A percentile compares a stretch with the other conserved stretches of the same genome.
These are phyloP conservation scores for Scaptomyza montana DNA, from an alignment of 1,140 invertebrate genomes.

Conservation along the genomic window DNA sequence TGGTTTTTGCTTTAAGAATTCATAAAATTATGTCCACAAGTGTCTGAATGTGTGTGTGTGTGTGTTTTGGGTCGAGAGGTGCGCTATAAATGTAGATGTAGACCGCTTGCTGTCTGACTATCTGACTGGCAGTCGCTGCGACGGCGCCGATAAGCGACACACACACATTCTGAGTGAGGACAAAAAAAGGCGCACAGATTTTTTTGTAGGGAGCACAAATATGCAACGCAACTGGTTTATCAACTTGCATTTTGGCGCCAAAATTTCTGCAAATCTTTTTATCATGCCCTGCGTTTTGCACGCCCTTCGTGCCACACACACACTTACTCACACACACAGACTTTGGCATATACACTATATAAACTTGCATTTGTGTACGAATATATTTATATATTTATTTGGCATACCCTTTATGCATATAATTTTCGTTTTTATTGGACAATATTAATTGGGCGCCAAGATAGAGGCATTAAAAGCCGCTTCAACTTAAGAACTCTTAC, in stretches of 20 bases:
- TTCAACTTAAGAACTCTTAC: slow-evolving; percentile 46
- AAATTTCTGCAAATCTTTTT: slow-evolving; percentile 80
- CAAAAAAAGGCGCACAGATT: slow-evolving; percentile 67
- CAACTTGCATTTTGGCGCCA: slow-evolving; percentile 82
- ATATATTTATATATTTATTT: slow-evolving; percentile 9
- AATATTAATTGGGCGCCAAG: slow-evolving; percentile 81
- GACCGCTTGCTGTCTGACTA: slow-evolving; percentile 55
- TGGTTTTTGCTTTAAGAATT: slow-evolving; percentile 35
- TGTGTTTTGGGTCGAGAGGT: slow-evolving; percentile 29
- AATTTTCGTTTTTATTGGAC: slow-evolving; percentile 77
- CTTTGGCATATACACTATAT: slow-evolving; percentile 10
- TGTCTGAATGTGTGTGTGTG: slow-evolving; percentile 38
- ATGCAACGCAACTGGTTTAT: slow-evolving; percentile 82
- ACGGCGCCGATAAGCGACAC: slow-evolving; percentile 67
- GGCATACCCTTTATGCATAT: slow-evolving; percentile 69
- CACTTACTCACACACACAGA: slow-evolving; percentile 23
- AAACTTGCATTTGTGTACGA: neutral
- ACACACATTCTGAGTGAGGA: slow-evolving; percentile 1
- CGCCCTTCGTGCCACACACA: slow-evolving; percentile 64
- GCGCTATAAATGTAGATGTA: slow-evolving; percentile 76
- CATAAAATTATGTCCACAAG: slow-evolving; percentile 64
- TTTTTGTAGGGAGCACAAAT: slow-evolving; percentile 50
- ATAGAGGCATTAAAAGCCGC: slow-evolving; percentile 80
- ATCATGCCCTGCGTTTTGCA: slow-evolving; percentile 63
- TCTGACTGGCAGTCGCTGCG: slow-evolving; percentile 48